These are phyloP conservation scores for Haplochromis burtoni DNA, from an alignment of 2,113 vertebrate species.

Conservation along the genomic window DNA sequence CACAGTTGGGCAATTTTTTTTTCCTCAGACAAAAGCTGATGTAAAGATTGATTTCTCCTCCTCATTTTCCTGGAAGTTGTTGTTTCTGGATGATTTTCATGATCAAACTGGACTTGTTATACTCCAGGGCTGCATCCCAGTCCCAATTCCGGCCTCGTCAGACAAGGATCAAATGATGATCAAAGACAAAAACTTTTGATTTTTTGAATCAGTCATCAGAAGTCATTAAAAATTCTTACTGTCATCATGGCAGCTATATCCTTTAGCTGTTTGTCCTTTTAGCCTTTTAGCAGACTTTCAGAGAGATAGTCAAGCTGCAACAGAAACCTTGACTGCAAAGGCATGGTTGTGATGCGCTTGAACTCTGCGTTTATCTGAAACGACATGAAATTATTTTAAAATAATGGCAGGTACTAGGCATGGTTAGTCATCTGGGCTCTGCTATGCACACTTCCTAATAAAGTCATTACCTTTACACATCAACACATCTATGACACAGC, in stretches of 20 bases:
- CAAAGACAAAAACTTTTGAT: background rate
- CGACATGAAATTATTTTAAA: background rate
- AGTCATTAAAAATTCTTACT: background rate
- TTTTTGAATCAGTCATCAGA: background rate
- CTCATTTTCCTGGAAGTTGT: background rate
- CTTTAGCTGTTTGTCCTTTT: background rate
- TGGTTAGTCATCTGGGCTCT: accelerated
- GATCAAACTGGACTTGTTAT: background rate
- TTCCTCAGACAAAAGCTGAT: background rate
- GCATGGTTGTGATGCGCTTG: background rate
- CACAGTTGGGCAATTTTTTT: background rate
- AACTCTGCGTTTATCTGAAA: background rate
- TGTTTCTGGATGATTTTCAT: background rate
- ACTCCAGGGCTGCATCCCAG: background rate
- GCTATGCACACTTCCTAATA: background rate
- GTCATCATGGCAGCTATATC: background rate
- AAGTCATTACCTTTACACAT: background rate
- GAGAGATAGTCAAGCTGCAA: accelerated
- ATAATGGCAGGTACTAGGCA: background rate
- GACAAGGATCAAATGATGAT: background rate
- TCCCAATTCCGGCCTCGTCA: background rate
- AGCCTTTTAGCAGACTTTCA: background rate
- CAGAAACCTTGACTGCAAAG: background rate
- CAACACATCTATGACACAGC: background rate
- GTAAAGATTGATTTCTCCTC: background rate